phyloP scores from a whole-genome alignment of 2,797 vertebrate species.

The Prunella strophiata region DNA sequence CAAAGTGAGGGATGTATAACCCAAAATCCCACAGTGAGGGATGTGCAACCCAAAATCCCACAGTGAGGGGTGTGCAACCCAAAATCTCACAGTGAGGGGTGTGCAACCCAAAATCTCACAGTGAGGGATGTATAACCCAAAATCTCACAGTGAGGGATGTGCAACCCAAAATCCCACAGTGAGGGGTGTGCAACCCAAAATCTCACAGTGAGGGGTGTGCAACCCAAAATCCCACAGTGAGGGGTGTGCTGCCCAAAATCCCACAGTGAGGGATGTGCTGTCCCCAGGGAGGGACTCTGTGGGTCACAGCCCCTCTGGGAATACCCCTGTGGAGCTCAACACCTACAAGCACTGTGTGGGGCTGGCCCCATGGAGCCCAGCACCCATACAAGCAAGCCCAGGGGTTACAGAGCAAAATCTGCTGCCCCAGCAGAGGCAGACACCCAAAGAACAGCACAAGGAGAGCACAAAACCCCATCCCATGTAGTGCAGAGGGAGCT shows the following conservation, averaged over 20 bases:
- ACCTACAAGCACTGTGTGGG: too few relatives aligned
- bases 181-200: too few relatives aligned
- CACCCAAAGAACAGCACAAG: background rate
- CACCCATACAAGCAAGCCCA: accelerated
- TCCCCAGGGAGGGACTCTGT: accelerated
- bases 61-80: too few relatives aligned
- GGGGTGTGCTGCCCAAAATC: background rate
- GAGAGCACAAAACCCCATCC: background rate
- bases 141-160: too few relatives aligned
- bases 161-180: too few relatives aligned
- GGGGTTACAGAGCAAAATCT: background rate
- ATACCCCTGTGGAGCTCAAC: background rate
- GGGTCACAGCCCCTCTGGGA: background rate
- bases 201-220: too few relatives aligned
- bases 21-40: too few relatives aligned
- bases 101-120: too few relatives aligned
- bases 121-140: too few relatives aligned
- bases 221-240: background rate
- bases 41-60: too few relatives aligned
- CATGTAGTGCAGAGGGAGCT: background rate
- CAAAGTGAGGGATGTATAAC: too few relatives aligned
- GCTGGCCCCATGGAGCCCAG: background rate
- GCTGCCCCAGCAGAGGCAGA: background rate
- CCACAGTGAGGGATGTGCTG: background rate
- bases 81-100: too few relatives aligned